A percentile compares a stretch with the other conserved stretches of the same genome.
Evolutionary conservation across 1,140 invertebrate species (phyloP).

Genomic region (Apis cerana): DNA sequence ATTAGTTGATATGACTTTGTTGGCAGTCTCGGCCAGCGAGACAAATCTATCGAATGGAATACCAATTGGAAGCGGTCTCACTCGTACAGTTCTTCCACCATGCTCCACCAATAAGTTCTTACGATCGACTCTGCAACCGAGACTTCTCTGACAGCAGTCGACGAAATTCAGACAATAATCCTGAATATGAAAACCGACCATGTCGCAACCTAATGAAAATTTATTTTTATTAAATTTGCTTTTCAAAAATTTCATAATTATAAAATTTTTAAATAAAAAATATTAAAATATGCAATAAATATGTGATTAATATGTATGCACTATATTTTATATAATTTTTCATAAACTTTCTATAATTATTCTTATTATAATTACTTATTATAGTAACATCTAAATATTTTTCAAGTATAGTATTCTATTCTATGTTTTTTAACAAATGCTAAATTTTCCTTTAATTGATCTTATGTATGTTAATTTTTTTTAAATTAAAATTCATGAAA

Average conservation of each 20-base stretch:
- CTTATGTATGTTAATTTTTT: no score
- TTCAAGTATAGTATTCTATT: no score
- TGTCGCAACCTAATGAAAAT: constrained; percentile 87
- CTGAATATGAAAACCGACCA: constrained; percentile 95
- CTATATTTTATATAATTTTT: no score
- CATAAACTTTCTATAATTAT: neutral
- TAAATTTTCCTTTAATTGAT: neutral
- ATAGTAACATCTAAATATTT: no score
- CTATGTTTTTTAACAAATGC: neutral
- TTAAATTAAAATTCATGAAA: neutral
- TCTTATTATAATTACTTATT: no score
- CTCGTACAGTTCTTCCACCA: constrained; percentile 90
- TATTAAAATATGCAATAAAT: neutral
- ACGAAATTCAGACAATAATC: constrained; percentile 96
- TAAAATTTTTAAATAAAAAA: no score
- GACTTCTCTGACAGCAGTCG: constrained; percentile 92
- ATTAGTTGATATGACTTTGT: constrained; percentile 85
- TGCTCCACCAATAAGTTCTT: constrained; percentile 94
- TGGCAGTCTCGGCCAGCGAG: constrained; percentile 89
- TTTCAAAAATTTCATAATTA: no score
- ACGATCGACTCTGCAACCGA: constrained; percentile 93
- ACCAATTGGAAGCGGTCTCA: constrained; percentile 92
- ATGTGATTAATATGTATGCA: no score
- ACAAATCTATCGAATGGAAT: constrained; percentile 94
- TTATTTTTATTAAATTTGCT: neutral